Evolutionary conservation across 2,797 vertebrate genomes (phyloP), one percentile per base, ranked within the genome.

Genomic region (Ctenopoma kingsleyae): DNA sequence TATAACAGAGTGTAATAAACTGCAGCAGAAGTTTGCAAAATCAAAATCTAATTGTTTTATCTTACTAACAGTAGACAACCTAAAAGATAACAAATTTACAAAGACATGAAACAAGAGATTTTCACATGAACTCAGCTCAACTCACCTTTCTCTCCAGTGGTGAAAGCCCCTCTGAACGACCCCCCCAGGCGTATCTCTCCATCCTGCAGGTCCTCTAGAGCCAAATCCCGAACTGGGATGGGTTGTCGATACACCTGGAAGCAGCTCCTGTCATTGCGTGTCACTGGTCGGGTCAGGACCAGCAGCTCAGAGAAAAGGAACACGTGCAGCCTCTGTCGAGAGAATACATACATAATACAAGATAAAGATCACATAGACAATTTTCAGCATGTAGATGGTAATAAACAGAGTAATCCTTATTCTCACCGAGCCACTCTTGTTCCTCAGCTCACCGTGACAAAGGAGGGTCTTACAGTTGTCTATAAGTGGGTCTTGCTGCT

Each of bases 191-290:
- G 95, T 68, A 97, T 95, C 2, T 99, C 98, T 0, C 97, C 97
- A 0, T 99, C 97, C 84, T 97, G 97, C 32, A 99, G 92, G 89
- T 99, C 98, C n/a, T 99, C 98, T 0, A 99, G 87, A 7, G 96
- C 91, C 83, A 99, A 88, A 76, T 98, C 96, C 67, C 88, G 94
- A 0, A 98, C 93, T 0, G 97, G 97, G 66, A 99, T 98, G 0
- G 98, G 98, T 78, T 98, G 98, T 13, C 97, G 95, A 85, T 98
- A 99, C 48, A 99, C 97, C 79, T 99, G 98, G 91, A 96, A 99
- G 32, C 92, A 95, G 84, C 95, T 96, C 19, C 95, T 94, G 43
- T 99, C 97, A 0, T 96, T 97, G 0, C 97, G 94, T 0, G 91
- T 96, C 50, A 99, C 97, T 0, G 97, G 96, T 23, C 98, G 96